A percentile compares a stretch with the other conserved stretches of the same genome.
phyloP scores from a whole-genome alignment of 2,888 invertebrate genomes.

The Tolmerus cingulatus region DNA sequence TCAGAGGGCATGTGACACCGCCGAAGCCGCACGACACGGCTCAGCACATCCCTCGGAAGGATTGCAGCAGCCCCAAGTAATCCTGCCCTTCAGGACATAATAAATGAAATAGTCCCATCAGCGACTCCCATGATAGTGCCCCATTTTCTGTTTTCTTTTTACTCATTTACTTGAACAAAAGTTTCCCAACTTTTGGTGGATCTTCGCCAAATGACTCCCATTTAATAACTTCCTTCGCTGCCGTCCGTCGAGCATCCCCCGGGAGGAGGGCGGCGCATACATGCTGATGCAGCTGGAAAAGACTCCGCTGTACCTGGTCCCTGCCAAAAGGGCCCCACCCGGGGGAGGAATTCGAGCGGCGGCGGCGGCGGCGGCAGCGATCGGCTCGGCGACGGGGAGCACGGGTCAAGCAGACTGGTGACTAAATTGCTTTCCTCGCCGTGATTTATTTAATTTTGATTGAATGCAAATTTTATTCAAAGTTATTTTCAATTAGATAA shows the following conservation, averaged over 20 bases:
- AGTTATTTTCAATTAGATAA: background rate
- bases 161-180: background rate
- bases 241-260: background rate
- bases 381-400: background rate
- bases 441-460: background rate
- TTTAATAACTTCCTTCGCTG: background rate
- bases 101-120: background rate
- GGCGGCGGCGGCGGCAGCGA: too few species aligned
- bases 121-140: background rate
- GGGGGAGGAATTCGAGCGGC: background rate
- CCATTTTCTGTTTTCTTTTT: background rate
- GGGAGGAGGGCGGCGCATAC: background rate
- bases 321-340: background rate
- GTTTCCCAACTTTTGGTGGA: background rate
- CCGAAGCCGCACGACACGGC: background rate
- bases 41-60: background rate
- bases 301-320: background rate
- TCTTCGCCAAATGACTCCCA: background rate
- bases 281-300: background rate
- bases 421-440: background rate
- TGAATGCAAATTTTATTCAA: background rate
- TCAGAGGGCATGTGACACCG: background rate
- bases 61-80: background rate
- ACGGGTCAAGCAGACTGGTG: background rate
- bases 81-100: background rate